Base-by-base conservation (phyloP, 1,140 invertebrate genomes). In the Stegodyphus dumicola region DNA sequence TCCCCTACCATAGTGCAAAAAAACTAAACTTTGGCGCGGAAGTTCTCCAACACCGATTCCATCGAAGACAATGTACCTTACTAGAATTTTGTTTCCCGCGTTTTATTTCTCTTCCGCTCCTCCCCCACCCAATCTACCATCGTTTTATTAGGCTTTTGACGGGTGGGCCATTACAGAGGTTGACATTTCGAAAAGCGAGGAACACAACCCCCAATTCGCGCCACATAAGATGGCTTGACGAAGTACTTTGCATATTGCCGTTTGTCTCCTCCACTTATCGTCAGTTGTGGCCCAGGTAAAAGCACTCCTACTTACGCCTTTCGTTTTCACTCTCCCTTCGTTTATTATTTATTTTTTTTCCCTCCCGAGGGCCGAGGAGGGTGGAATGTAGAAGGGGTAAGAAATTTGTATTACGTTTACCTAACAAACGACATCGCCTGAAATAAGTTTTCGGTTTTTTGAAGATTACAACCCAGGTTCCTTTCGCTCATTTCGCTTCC, bases 181-280 rank as follows among this genome's bases (percentile, higher is more conserved):
- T 85, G 81, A 85, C 81, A 56, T 84, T 48, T 56, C 33, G 52
- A 84, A 64, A 76, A 56, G 74, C 60, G 60, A 56, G 64, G 64
- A 77, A 76, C 73, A 76, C 73, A 70, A 67, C 74, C 74, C 73
- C 70, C 80, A 66, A 83, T 83, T 83, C 70, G 10, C 74, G 49
- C 81, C 74, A 52, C 6, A 53, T 66, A 66, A 49, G 48, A 66
- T 53, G 56, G 65, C 49, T 13, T 77, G 81, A 85, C 73, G 81
- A 85, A 76, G 81, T 85, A 77, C 81, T 85, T 85, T 85, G 81
- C 81, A 85, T 85, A 85, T 85, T 77, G 73, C 65, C 81, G 74
- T 76, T 76, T 85, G 81, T 85, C 81, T 77, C 54, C 17, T 33
- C 74, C 81, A 85, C 81, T 85, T 77, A 85, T 15, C 74, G 66